phyloP scores from a whole-genome alignment of 2,113 vertebrate genomes.

The Etia nguti region DNA sequence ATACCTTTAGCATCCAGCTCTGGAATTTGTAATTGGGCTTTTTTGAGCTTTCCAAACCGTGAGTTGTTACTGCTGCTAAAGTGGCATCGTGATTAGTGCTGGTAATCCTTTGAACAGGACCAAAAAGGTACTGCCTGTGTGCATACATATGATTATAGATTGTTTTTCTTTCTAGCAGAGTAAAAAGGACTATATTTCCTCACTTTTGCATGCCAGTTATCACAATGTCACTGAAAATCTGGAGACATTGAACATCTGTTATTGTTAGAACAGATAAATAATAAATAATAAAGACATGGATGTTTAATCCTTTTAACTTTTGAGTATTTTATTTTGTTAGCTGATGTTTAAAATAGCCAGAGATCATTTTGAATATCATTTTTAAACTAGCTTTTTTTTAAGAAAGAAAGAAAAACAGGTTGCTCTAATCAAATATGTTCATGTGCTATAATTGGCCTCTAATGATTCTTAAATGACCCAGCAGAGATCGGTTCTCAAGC shows the following conservation, averaged over 20 bases:
- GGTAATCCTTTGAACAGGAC: not conserved
- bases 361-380: not conserved
- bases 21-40: not conserved
- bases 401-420: not conserved
- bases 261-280: not conserved
- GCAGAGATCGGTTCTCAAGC: constrained; percentile 19
- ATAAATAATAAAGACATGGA: not conserved
- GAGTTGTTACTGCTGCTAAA: not conserved
- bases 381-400: not conserved
- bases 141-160: not conserved
- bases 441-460: constrained; percentile 20
- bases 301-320: not conserved
- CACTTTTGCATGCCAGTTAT: not conserved
- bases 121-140: not conserved
- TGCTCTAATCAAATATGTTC: constrained; percentile 11
- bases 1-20: not conserved
- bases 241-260: not conserved
- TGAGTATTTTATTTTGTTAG: not conserved
- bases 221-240: not conserved
- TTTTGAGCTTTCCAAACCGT: not conserved
- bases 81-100: not conserved
- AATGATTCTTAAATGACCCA: constrained; percentile 38
- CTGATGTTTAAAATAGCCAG: not conserved
- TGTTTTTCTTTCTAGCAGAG: not conserved
- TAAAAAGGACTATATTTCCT: not conserved